Base-by-base conservation (phyloP, 2,888 invertebrate species). In the Rhyacophila evoluta region DNA sequence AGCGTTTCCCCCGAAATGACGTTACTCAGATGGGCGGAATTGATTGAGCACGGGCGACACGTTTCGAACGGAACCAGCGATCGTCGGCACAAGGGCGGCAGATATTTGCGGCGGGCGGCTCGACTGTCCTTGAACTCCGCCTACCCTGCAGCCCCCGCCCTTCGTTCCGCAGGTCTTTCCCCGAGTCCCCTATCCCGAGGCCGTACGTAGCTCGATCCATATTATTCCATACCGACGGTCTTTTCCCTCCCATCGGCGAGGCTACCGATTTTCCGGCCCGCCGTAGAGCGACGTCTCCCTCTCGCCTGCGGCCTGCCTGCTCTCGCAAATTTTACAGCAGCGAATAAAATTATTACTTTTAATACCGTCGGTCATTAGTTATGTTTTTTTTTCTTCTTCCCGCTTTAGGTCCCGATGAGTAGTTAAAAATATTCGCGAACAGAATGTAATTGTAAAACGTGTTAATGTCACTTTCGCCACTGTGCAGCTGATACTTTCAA, bases 71-170 rank as follows among this genome's bases (percentile, higher is more conserved):
- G 39, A 39, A 29, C 25, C 55, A 36, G 15, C 29, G 33, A 25
- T 19, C 33, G 38, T 15, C 25, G 70, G 71, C n/a, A 67, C 55
- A 72, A 33, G 67, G 72, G 68, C 72, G 77, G 29, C 27, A 15
- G 55, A 55, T 55, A 55, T 55, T 39, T 11, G 74, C 38, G 68
- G 73, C 39, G 41, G 78, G 78, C 29, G 73, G 72, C 72, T 39
- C 33, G 68, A 36, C 67, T 33, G 76, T 28, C 79, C 79, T 78
- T 80, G 80, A 78, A 75, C 80, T 78, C 74, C 25, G 33, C 36
- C 68, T 37, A 29, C 74, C 74, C 74, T 37, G 15, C 25, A n/a
- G 33, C 12, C 68, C 68, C 33, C 15, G 29, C 71, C 19, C 76
- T n/a, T n/a, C 39, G 15, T 70, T 19, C 78, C 68, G 11, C 67